Base-by-base conservation (phyloP, 1,140 invertebrate genomes). In the Physella acuta region DNA sequence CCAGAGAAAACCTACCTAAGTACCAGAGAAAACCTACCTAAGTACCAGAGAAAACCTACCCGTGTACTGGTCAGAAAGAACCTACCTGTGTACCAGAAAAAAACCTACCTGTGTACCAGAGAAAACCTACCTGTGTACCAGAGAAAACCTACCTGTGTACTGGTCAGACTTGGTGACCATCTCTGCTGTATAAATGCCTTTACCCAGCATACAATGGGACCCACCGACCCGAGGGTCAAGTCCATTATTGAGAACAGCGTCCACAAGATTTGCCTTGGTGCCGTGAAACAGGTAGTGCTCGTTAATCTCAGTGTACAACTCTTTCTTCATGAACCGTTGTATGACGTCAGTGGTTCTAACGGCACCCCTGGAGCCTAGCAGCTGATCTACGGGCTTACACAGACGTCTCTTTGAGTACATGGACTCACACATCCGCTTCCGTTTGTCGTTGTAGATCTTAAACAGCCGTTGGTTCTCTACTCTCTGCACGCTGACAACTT, bases 271-370 rank as follows among this genome's bases (percentile, higher is more conserved):
- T 26, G 49, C 53, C 28, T 70, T 65, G 1, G 79, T 81, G 28
- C 79, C 79, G 72, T 81, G 79, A 65, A 79, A 81, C 30, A 79
- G 28, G 62, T 78, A 81, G 62, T 78, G 74, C 67, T 81, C 79
- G 72, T 81, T 81, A 0, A 81, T 68, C 64, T 80, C 77, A 59
- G 33, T 34, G 36, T 58, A 58, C 3, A 58, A 34, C 24, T 58
- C 56, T 8, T 58, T 33, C 36, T 58, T 58, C 56, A 58, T 58
- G 36, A 58, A 58, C 16, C 36, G 17, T 20, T 58, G 30, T 4
- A 58, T 8, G 30, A 34, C 0, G 4, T 58, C 56, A n/a, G 31
- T 34, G 11, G 56, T 58, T 58, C 8, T n/a, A 3, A 58, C 31
- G 5, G 30, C 36, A 1, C 56, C 56, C 17, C 36, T 58, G 30